Conservation (phyloP, 2,888 invertebrate species). For the Ametastegia equiseti region DNA sequence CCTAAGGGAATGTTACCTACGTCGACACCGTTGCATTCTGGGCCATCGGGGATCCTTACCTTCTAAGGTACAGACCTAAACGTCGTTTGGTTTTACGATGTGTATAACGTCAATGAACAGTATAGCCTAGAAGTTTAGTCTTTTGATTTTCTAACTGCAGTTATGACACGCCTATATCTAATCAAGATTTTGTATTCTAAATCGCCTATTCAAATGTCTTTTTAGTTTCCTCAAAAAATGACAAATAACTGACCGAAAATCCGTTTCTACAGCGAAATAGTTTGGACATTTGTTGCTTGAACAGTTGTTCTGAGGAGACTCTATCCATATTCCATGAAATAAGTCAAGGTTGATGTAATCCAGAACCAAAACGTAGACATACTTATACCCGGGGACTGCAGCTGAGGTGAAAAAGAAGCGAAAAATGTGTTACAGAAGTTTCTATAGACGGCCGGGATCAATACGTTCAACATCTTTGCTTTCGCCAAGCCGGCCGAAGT, state of each 20-base stretch:
- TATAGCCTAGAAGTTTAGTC: neutral
- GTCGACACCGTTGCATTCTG: conserved; percentile 18
- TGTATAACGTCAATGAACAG: neutral
- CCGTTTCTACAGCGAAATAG: too few relatives aligned
- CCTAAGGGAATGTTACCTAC: neutral
- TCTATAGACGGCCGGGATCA: too few relatives aligned
- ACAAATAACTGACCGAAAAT: too few relatives aligned
- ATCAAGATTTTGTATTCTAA: neutral
- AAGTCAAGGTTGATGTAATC: neutral
- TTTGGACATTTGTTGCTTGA: too few relatives aligned
- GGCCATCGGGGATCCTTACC: conserved; percentile 18
- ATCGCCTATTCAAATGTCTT: neutral
- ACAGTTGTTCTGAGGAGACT: too few relatives aligned
- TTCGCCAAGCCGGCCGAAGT: neutral
- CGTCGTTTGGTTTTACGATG: conserved; percentile 19
- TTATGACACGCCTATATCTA: neutral
- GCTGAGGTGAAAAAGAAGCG: neutral
- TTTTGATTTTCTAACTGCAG: neutral
- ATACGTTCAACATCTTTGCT: neutral
- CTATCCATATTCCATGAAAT: neutral
- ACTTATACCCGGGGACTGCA: neutral
- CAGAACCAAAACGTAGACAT: too few relatives aligned
- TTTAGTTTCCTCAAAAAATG: neutral
- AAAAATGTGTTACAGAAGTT: too few relatives aligned
- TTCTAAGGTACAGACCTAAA: neutral